phyloP scores from a whole-genome alignment of 92 coral and sea anemone genomes.

The Phenganax stokvisi region DNA sequence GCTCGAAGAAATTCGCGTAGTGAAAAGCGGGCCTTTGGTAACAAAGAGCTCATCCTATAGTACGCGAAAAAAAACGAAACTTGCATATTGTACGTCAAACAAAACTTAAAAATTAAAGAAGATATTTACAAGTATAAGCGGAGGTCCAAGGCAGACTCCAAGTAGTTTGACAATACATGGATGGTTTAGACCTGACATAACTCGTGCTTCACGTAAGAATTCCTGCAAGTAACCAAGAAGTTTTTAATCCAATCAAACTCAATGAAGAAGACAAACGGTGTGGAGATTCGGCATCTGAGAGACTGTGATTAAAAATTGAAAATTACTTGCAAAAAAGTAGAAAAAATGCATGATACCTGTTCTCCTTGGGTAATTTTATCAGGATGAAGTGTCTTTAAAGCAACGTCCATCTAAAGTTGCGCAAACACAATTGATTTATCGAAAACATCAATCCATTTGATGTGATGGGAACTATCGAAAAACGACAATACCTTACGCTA shows the following conservation, averaged over 20 bases:
- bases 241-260: neutral
- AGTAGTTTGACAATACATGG: constrained; percentile 87
- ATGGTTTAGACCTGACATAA: constrained; percentile 94
- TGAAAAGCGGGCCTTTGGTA: too few relatives aligned
- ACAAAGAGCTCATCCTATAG: neutral
- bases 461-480: too few relatives aligned
- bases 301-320: too few relatives aligned
- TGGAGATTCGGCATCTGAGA: too few relatives aligned
- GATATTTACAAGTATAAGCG: constrained; percentile 77
- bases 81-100: neutral
- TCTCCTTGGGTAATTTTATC: constrained; percentile 96
- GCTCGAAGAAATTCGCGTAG: too few relatives aligned
- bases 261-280: too few relatives aligned
- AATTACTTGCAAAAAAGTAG: neutral
- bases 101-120: neutral
- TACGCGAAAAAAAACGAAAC: neutral
- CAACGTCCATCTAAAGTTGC: constrained; percentile 67
- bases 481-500: too few relatives aligned
- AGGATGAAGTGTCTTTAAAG: constrained; percentile 89
- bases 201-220: constrained; percentile 91
- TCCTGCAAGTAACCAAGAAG: constrained; percentile 49
- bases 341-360: constrained; percentile 56
- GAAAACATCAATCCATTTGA: neutral
- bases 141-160: constrained; percentile 99
- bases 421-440: neutral